Evolutionary conservation across 2,113 vertebrate genomes (phyloP), one percentile per base, ranked within the genome.

Genomic region (Limanda limanda): DNA sequence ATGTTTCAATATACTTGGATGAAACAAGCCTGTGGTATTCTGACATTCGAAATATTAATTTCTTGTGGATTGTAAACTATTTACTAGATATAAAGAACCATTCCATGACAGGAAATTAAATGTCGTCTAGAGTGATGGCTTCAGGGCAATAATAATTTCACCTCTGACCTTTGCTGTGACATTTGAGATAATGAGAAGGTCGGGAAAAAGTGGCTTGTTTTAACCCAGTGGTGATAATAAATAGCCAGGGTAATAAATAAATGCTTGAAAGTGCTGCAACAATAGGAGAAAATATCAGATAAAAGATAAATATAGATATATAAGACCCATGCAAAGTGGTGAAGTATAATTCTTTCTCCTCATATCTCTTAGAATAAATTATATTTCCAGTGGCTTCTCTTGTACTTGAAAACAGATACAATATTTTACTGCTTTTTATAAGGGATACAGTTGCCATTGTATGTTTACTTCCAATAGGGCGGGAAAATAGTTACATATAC

Each of bases 91-190:
- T 74, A 27, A 77, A 66, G 23, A 61, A 24, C 4, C 35, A 20
- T 20, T 31, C 25, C 13, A 21, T 66, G 31, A 55, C 12, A 75
- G 31, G 23, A 74, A 63, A 67, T 57, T 12, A 11, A 66, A 58
- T 75, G 4, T 69, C 40, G 37, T 64, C 31, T 54, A 56, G 20
- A 65, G 15, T 63, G 58, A 58, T 71, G 12, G 45, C 58, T 76
- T 70, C 35, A 78, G 40, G 31, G 37, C 48, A 15, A 23, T 20
- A 68, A 59, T 73, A 18, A 71, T 74, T 71, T 74, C 14, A 85
- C 68, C 71, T 80, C 48, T 78, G 60, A 76, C 47, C 71, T 79
- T 73, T 62, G 47, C 31, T 25, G 24, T 68, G 61, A 64, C 70
- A 73, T 77, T 61, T 68, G 18, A 63, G 23, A 45, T 48, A 64